Percentiles rank a stretch among this genome's conserved stretches.
Evolutionary conservation across 2,797 vertebrate species (phyloP).

Genomic region (Cyprinella venusta): DNA sequence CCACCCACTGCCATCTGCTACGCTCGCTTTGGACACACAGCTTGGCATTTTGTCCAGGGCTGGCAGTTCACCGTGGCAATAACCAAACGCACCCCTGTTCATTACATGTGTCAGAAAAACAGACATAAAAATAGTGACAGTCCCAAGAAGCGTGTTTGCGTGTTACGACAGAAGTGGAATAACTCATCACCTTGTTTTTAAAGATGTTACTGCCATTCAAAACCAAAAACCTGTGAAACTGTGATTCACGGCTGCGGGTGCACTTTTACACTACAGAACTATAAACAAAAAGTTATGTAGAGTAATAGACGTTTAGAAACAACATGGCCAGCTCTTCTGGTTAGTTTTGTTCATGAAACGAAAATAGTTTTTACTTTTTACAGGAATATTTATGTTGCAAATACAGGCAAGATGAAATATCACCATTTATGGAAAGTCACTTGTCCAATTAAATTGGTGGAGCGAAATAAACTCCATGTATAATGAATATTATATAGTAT

Average conservation of each 20-base stretch:
- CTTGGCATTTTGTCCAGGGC: background rate
- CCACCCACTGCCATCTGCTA: slow-evolving; percentile 40
- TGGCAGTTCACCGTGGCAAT: slow-evolving; percentile 1
- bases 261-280: background rate
- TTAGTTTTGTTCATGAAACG: background rate
- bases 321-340: background rate
- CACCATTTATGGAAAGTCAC: background rate
- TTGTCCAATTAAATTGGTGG: background rate
- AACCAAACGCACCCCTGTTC: background rate
- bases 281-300: background rate
- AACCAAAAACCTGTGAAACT: slow-evolving; percentile 20
- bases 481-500: background rate
- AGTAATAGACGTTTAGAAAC: background rate
- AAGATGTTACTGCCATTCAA: slow-evolving; percentile 8
- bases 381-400: background rate
- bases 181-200: background rate
- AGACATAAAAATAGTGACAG: slow-evolving; percentile 2
- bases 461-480: background rate
- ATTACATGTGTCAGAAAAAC: slow-evolving; percentile 9
- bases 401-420: background rate
- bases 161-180: background rate
- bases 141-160: background rate
- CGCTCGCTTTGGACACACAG: slow-evolving; percentile 11
- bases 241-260: background rate
- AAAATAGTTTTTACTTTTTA: background rate